These are phyloP conservation scores for Rhyacophila evoluta DNA, from an alignment of 2,888 invertebrate genomes.

Conservation along the genomic window DNA sequence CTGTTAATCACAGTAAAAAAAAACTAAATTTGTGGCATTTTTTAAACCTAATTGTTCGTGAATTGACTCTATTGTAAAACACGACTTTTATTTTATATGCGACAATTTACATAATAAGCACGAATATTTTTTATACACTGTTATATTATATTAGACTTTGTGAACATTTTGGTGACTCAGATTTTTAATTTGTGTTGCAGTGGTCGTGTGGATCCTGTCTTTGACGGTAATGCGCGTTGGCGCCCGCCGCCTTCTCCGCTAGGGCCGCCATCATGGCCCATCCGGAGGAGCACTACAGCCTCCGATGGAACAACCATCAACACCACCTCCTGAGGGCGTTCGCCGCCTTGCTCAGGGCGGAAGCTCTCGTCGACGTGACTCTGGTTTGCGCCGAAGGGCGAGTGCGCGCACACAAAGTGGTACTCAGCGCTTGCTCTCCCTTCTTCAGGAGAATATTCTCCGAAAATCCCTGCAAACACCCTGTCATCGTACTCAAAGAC, in stretches of 20 bases:
- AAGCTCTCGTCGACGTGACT: conserved; percentile 90
- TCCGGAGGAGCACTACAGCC: conserved; percentile 86
- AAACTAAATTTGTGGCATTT: background rate
- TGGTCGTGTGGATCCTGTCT: background rate
- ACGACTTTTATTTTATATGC: background rate
- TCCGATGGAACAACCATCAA: conserved; percentile 95
- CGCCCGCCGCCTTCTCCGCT: conserved; percentile 57
- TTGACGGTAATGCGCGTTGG: conserved; percentile 19
- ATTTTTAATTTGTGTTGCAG: conserved; percentile 7
- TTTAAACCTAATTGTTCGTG: background rate
- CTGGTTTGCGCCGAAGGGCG: conserved; percentile 88
- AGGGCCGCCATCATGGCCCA: conserved; percentile 48
- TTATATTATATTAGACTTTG: background rate
- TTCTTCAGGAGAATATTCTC: conserved; percentile 90
- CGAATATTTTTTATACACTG: background rate
- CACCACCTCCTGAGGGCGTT: conserved; percentile 88
- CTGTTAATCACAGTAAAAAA: too few relatives aligned
- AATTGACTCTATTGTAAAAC: background rate
- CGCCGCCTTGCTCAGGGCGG: conserved; percentile 88
- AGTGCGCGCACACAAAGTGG: conserved; percentile 91
- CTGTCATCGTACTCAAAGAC: conserved; percentile 92
- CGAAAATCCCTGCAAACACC: conserved; percentile 94
- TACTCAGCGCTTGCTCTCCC: conserved; percentile 89
- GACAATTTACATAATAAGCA: too few relatives aligned
- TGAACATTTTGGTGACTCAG: background rate